Evolutionary conservation across 2,113 vertebrate genomes (phyloP), one percentile per base, ranked within the genome.

Genomic region (Syrmaticus mikado): DNA sequence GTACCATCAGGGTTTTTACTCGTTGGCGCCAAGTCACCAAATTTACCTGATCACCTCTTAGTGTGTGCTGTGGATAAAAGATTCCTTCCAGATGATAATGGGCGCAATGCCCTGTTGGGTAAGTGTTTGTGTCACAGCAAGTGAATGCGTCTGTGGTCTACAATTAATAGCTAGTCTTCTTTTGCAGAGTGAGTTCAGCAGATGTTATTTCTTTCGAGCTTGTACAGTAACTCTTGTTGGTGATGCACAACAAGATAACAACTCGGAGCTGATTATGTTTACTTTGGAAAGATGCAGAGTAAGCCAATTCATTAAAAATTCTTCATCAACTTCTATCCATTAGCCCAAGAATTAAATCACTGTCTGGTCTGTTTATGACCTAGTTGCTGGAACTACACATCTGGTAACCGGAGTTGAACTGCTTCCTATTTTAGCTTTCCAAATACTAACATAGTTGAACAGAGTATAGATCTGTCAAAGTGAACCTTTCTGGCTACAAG

Each of bases 41-140:
- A 97, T 89, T 97, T 99, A 87, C 98, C 98, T 3, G 99, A 99
- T 75, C 98, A 98, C 28, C 97, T 99, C 77, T 97, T 99, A 86
- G 99, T 99, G 79, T 99, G 99, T 25, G 98, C 99, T 0, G 99
- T 99, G 57, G 99, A 99, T 97, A 97, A 97, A 67, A 98, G 99
- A 64, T 99, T 99, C 97, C 95, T 99, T 85, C 99, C 99, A 0
- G 99, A 99, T 67, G 99, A 99, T 92, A 98, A 97, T 0, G 99
- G 99, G 45, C 98, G 90, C 92, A 99, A 99, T 27, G 99, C 99
- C 30, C 97, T 99, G 57, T 96, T 99, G 48, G 99, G 99, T 99
- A 95, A 98, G 98, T 95, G 73, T 48, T 46, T 64, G 11, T 77
- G 6, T 7, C 82, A 20, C 62, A 62, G 17, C 61, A n/a, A 81